Evolutionary conservation across 2,888 invertebrate genomes (phyloP).

Genomic region (Mellilla xanthometata): DNA sequence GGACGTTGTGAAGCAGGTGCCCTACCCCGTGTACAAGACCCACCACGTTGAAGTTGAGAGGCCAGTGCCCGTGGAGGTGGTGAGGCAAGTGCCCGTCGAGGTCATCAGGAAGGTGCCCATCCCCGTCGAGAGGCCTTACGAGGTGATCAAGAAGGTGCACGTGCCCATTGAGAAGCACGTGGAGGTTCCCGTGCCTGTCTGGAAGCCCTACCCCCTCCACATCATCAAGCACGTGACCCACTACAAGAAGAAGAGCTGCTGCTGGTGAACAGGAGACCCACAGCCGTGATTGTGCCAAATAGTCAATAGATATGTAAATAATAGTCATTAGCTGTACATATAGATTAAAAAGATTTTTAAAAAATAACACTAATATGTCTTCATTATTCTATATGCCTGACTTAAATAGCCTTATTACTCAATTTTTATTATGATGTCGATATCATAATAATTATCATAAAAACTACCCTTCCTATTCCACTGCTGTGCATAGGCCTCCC

Average conservation of each 20-base stretch:
- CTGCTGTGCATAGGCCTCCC: too few species aligned
- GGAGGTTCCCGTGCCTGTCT: constrained; percentile 68
- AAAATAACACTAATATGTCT: constrained; percentile 12
- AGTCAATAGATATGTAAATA: constrained; percentile 76
- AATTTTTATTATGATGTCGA: too few species aligned
- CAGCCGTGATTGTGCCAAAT: constrained; percentile 73
- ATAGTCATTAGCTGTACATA: constrained; percentile 75
- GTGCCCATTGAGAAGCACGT: constrained; percentile 71
- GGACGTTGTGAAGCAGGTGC: constrained; percentile 69
- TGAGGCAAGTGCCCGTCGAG: constrained; percentile 67
- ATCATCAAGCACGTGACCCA: constrained; percentile 78
- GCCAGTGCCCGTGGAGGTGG: constrained; percentile 67
- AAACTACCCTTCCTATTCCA: too few species aligned
- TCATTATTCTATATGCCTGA: too few species aligned
- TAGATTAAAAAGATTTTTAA: constrained; percentile 30
- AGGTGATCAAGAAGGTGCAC: constrained; percentile 72
- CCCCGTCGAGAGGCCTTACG: constrained; percentile 70
- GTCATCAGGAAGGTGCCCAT: constrained; percentile 69
- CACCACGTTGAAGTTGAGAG: constrained; percentile 70
- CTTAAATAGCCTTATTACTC: too few species aligned
- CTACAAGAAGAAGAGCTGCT: constrained; percentile 74
- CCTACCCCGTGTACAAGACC: constrained; percentile 73
- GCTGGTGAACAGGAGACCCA: constrained; percentile 55
- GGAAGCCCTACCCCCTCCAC: constrained; percentile 75
- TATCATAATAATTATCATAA: too few species aligned